phyloP scores from a whole-genome alignment of 2,888 invertebrate species.

The Microplitis deprimator region DNA sequence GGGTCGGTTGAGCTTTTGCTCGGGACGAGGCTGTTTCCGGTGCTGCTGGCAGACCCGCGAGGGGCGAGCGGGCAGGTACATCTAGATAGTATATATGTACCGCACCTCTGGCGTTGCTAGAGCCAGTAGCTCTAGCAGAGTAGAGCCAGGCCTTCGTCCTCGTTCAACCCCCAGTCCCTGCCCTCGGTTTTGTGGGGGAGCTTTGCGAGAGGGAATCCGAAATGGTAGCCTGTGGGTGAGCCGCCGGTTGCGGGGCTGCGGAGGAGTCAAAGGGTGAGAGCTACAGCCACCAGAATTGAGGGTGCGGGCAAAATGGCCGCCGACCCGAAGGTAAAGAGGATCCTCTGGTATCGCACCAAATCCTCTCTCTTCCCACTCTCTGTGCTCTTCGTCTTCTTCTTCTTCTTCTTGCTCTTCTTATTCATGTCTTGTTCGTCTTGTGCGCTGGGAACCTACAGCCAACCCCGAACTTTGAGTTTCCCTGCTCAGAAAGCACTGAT shows the following conservation, averaged over 20 bases:
- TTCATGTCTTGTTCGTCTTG: not conserved
- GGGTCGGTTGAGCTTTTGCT: conserved; percentile 62
- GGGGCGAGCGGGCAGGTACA: conserved; percentile 63
- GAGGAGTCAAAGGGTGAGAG: conserved; percentile 51
- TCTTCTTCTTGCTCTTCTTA: not conserved
- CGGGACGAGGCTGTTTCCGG: conserved; percentile 68
- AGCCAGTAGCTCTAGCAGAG: not conserved
- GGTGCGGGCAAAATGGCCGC: conserved; percentile 68
- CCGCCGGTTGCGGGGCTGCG: conserved; percentile 17
- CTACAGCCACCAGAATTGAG: conserved; percentile 47
- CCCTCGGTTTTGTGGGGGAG: conserved; percentile 57
- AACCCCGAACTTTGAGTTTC: conserved; percentile 46
- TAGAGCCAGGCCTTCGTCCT: conserved; percentile 62
- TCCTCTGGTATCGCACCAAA: conserved; percentile 52
- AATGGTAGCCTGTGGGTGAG: conserved; percentile 35
- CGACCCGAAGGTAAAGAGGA: conserved; percentile 60
- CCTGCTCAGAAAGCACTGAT: conserved; percentile 35
- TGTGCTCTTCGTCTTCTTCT: conserved; percentile 47
- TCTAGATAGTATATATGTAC: conserved; percentile 62
- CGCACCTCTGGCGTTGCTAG: conserved; percentile 47
- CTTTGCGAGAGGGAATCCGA: conserved; percentile 50
- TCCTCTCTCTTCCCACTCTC: conserved; percentile 43
- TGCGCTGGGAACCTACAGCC: not conserved
- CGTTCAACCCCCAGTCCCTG: conserved; percentile 59
- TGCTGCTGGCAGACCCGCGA: conserved; percentile 50